Percentiles rank a stretch among this genome's conserved stretches.
Conservation (phyloP, 2,797 vertebrate genomes). For the Chaenodraco wilsoni region DNA sequence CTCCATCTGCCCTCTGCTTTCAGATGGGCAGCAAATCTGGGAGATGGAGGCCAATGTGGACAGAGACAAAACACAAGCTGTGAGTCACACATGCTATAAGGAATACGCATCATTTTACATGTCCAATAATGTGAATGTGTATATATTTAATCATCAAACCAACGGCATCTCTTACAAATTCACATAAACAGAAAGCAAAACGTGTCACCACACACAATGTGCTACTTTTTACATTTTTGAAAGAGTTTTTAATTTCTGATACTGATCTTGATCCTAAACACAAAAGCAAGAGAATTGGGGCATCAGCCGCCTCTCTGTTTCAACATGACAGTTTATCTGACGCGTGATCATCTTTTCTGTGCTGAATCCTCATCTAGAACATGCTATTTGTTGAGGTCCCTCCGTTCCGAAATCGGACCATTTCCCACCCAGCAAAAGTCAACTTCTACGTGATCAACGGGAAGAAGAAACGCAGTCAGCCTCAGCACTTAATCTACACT, state of each 20-base stretch:
- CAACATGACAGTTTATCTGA: background rate
- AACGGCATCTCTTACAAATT: background rate
- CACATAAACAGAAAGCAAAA: slow-evolving; percentile 23
- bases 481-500: slow-evolving; percentile 93
- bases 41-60: slow-evolving; percentile 94
- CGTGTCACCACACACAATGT: background rate
- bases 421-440: slow-evolving; percentile 88
- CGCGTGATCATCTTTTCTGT: background rate
- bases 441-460: slow-evolving; percentile 96
- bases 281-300: background rate
- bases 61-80: slow-evolving; percentile 94
- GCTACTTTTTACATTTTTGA: background rate
- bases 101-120: background rate
- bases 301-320: background rate
- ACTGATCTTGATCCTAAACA: slow-evolving; percentile 1
- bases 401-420: slow-evolving; percentile 89
- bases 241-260: background rate
- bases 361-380: slow-evolving; percentile 79
- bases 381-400: slow-evolving; percentile 95
- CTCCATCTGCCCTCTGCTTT: slow-evolving; percentile 22
- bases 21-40: slow-evolving; percentile 96
- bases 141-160: background rate
- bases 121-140: background rate
- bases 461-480: slow-evolving; percentile 94
- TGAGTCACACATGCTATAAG: slow-evolving; percentile 78